A percentile compares a stretch with the other conserved stretches of the same genome.
phyloP scores from a whole-genome alignment of 2,797 vertebrate genomes.

The Sebastes alutus region DNA sequence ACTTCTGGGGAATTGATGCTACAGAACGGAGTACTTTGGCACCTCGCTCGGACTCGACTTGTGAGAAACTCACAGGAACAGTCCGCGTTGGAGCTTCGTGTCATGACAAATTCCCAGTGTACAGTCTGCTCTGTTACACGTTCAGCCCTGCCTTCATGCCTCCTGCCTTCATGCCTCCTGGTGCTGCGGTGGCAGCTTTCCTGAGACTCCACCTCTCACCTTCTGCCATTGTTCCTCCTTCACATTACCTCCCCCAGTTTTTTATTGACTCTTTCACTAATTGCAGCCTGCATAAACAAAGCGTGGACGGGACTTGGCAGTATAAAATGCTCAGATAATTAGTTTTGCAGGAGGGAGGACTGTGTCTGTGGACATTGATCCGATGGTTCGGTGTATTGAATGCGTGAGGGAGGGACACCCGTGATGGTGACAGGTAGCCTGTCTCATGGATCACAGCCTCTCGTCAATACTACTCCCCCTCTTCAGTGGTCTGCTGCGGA shows the following conservation, averaged over 20 bases:
- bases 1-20: conserved; percentile 66
- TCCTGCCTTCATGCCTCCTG: conserved; percentile 12
- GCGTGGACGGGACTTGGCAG: conserved; percentile 69
- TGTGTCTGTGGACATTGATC: conserved; percentile 77
- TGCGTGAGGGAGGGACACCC: conserved; percentile 57
- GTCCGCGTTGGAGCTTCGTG: not conserved
- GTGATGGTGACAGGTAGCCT: conserved; percentile 78
- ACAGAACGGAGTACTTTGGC: conserved; percentile 45
- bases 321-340: conserved; percentile 83
- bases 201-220: conserved; percentile 49
- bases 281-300: conserved; percentile 85
- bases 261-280: conserved; percentile 89
- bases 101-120: conserved; percentile 13
- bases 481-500: conserved; percentile 60
- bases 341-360: conserved; percentile 76
- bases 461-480: conserved; percentile 70
- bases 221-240: conserved; percentile 68
- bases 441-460: conserved; percentile 81
- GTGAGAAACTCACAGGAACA: conserved; percentile 65
- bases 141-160: not conserved
- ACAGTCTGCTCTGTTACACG: conserved; percentile 16
- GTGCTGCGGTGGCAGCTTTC: conserved; percentile 32
- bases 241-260: conserved; percentile 80
- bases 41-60: conserved; percentile 44
- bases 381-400: conserved; percentile 75